Conservation (phyloP, 2,797 vertebrate genomes). For the Alca torda region DNA sequence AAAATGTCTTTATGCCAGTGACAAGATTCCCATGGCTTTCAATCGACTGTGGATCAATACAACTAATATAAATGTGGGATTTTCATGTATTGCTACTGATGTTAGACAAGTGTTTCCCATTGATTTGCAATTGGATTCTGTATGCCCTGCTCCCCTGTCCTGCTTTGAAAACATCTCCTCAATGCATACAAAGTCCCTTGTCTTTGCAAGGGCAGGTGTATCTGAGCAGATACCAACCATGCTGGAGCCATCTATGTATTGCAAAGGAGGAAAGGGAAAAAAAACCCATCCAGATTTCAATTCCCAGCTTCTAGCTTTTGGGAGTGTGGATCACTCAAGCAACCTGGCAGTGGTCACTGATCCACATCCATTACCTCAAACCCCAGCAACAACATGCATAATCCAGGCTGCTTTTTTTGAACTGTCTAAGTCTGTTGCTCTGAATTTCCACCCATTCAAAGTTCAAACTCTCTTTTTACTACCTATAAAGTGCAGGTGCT, state of each 20-base stretch:
- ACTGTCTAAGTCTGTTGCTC: neutral
- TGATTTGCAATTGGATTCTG: neutral
- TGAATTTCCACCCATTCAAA: neutral
- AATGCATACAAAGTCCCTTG: too few relatives aligned
- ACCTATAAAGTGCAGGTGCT: neutral
- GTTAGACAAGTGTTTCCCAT: neutral
- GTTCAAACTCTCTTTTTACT: neutral
- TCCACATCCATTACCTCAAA: neutral
- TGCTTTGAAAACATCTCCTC: neutral
- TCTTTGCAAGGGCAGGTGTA: neutral
- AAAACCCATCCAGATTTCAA: fast-evolving
- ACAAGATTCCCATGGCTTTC: neutral
- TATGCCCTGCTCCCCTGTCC: neutral
- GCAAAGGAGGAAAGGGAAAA: neutral
- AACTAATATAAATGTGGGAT: neutral
- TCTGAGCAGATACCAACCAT: neutral
- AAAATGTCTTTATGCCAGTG: neutral
- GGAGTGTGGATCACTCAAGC: neutral
- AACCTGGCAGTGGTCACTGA: neutral
- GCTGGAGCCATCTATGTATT: neutral
- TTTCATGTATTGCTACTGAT: neutral
- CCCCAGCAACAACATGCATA: neutral
- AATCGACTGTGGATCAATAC: neutral
- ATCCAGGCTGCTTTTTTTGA: neutral
- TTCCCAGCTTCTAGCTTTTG: neutral